Conservation (phyloP, 2,888 invertebrate species). For the Drosophila recens region DNA sequence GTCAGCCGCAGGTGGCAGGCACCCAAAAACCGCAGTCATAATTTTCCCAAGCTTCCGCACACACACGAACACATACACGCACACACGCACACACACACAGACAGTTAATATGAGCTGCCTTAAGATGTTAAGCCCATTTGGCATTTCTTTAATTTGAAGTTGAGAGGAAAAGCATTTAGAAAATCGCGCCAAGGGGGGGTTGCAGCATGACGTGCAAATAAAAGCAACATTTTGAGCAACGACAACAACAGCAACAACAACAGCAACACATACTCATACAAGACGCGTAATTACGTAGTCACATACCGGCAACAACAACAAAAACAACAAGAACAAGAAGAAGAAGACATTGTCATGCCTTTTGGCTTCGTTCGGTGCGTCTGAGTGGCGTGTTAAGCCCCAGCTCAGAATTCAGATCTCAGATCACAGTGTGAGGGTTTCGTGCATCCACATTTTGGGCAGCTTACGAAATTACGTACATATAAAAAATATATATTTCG, state of each 20-base stretch:
- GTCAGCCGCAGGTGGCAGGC: conserved; percentile 57
- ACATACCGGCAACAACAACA: conserved; percentile 29
- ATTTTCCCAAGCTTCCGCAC: conserved; percentile 44
- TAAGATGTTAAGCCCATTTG: conserved; percentile 76
- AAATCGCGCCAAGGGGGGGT: not conserved
- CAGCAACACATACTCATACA: conserved; percentile 41
- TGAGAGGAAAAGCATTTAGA: conserved; percentile 9
- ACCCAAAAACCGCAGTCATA: conserved; percentile 51
- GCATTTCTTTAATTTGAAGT: conserved; percentile 74
- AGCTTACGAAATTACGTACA: not conserved
- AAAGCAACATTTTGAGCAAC: conserved; percentile 64
- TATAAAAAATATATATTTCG: not conserved
- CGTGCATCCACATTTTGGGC: not conserved
- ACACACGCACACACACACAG: conserved; percentile 7
- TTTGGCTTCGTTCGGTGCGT: conserved; percentile 25
- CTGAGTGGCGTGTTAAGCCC: conserved; percentile 48
- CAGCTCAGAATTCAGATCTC: conserved; percentile 33
- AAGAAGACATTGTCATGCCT: conserved; percentile 42
- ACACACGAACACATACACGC: conserved; percentile 13
- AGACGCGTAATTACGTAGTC: conserved; percentile 63
- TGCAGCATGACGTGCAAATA: conserved; percentile 74
- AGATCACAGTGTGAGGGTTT: conserved; percentile 10
- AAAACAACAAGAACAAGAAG: conserved; percentile 3
- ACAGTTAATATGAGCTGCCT: conserved; percentile 58
- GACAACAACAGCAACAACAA: conserved; percentile 21